These are phyloP conservation scores for Myotis daubentonii DNA, from an alignment of 2,797 vertebrate species.

Conservation along the genomic window DNA sequence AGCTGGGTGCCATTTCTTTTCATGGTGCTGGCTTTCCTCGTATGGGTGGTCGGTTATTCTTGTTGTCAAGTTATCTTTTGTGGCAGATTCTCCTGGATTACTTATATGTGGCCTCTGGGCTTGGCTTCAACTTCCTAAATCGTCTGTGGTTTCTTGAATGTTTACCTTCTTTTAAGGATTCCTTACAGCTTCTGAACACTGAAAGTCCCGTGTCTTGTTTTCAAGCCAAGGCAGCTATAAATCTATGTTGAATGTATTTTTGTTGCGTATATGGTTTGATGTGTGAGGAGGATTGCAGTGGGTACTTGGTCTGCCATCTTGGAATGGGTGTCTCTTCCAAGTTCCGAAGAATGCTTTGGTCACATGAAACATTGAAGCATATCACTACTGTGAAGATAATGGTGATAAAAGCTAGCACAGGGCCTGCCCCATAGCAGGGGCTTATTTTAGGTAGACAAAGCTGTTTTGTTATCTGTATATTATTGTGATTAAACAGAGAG, in stretches of 20 bases:
- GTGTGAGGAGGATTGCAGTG: neutral
- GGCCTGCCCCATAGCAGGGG: neutral
- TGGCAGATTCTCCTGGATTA: neutral
- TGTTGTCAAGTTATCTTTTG: neutral
- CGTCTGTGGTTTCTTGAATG: neutral
- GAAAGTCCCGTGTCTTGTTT: neutral
- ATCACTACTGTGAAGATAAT: no score
- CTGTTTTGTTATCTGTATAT: neutral
- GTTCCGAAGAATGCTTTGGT: neutral
- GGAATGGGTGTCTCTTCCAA: neutral
- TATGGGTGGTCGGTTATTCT: neutral
- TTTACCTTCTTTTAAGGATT: neutral
- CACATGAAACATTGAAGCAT: neutral
- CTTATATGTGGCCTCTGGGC: neutral
- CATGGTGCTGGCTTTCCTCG: neutral
- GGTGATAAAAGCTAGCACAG: neutral
- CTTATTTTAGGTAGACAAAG: neutral
- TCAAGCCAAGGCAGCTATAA: neutral
- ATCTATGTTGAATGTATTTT: neutral
- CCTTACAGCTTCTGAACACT: neutral
- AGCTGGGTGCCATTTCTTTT: neutral
- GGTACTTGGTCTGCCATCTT: neutral
- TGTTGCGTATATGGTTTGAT: neutral
- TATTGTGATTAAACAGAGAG: neutral
- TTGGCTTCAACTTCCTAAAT: neutral